Conservation (phyloP, 2,797 vertebrate species). For the Nyctalus aviator region DNA sequence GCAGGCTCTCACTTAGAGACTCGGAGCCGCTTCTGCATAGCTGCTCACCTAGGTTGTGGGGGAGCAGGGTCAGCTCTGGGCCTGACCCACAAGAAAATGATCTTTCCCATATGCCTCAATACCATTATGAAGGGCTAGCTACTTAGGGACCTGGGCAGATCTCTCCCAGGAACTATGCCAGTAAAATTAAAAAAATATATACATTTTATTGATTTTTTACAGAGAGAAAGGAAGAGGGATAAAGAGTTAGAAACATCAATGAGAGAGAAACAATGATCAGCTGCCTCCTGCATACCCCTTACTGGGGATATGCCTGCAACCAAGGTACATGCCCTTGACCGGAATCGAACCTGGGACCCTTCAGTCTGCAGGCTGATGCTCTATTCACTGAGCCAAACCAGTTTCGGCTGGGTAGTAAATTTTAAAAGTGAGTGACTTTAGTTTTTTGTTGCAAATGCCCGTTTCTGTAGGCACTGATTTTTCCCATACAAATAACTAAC, state of each 20-base stretch:
- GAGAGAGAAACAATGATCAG: too few species aligned
- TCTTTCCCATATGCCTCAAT: background rate
- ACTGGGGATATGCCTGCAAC: too few species aligned
- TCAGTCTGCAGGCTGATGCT: too few species aligned
- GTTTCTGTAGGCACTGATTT: background rate
- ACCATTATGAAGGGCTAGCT: background rate
- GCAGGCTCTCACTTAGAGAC: background rate
- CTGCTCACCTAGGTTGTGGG: background rate
- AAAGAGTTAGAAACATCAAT: too few species aligned
- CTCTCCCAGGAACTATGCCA: background rate
- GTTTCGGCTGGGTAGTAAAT: background rate
- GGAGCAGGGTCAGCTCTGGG: background rate
- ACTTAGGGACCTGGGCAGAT: too few species aligned
- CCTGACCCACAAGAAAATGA: background rate
- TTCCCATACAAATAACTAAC: background rate
- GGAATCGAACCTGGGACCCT: too few species aligned
- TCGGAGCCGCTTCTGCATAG: background rate
- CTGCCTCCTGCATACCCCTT: too few species aligned
- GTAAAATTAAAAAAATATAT: too few species aligned
- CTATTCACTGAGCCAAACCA: too few species aligned
- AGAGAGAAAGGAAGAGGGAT: too few species aligned
- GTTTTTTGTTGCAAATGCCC: background rate
- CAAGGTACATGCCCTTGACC: too few species aligned
- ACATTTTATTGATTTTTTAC: too few species aligned
- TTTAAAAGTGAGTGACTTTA: background rate